Evolutionary conservation across 2,888 invertebrate genomes (phyloP), one percentile per base, ranked within the genome.

Genomic region (Andricus quercusramuli): DNA sequence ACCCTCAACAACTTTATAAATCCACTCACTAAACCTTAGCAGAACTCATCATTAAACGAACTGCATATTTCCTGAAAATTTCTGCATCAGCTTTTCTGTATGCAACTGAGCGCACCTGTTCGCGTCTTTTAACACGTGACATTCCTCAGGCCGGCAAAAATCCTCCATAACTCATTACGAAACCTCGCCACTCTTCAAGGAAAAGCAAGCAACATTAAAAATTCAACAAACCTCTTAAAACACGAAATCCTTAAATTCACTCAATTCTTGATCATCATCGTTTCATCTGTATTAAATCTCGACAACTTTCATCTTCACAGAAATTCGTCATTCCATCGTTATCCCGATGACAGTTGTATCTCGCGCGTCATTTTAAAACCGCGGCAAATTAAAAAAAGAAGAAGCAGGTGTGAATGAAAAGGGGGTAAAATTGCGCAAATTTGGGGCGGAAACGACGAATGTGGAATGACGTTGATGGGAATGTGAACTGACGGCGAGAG

Each of bases 71-170:
- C n/a, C 29, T 32, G 56, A 74, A 74, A 56, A 47, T 47, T 37
- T 51, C 32, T 32, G n/a, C 51, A 74, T 32, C n/a, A 56, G 32
- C 56, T 56, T 56, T 74, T 74, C 20, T 74, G 56, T 74, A 74
- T 74, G 29, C 74, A 74, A 74, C 32, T 13, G 6, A 74, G 56
- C 51, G 56, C 74, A 74, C 74, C 74, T 74, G 74, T 74, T 74
- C 32, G 56, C 56, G 74, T 74, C 74, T 74, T 74, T 74, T 74
- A 74, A 74, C 74, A 74, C 74, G 74, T 74, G 74, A 74, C 74
- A 74, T 74, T 74, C 74, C 29, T 56, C 56, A 74, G 32, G n/a
- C 74, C 74, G 74, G 56, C 74, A 74, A 74, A 56, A 74, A 74
- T 74, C n/a, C 74, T 74, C 56, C n/a, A 74, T 56, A 74, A 74